Base-by-base conservation (phyloP, 2,797 vertebrate species). In the Aselliscus stoliczkanus region DNA sequence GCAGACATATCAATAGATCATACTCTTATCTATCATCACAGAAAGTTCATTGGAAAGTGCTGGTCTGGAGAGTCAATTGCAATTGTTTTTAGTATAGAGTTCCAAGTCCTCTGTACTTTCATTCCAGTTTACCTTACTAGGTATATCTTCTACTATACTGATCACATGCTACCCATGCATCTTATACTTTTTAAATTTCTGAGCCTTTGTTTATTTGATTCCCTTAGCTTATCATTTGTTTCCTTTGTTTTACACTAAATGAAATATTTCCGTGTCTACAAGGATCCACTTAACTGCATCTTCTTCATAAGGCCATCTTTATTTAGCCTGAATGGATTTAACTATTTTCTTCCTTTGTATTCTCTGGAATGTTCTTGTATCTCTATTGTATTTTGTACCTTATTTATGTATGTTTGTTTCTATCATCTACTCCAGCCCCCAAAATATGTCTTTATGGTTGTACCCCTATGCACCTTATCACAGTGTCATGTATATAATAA, bases 201-300 rank as follows among this genome's bases (percentile, higher is more conserved):
- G 75, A 90, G 34, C 20, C 54, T 47, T 64, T 69, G 29, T 7
- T 80, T 90, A 34, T 17, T 90, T 93, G 52, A 90, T 70, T 96
- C 39, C 27, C 23, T 86, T 34, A 79, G 34, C 8, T 88, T 84
- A 84, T 44, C 85, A 88, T 93, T 79, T 58, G 10, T 83, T 89
- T 92, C 52, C 17, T 83, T 27, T 93, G 25, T 93, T 96, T 92
- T 93, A 34, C 21, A 67, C 50, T 84, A 83, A 67, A 34, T 81
- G 34, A 95, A 83, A 87, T 91, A 96, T 60, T 86, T 44, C 9
- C 20, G 37, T 76, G 54, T 52, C 65, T 87, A 58, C 13, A 65
- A 77, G 42, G 34, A n/a, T 47, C 58, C 56, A 73, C n/a, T 70
- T 95, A 88, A 88, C 72, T 54, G 47, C 4, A 29, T 4, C 25